Base-by-base conservation (phyloP, 2,888 invertebrate genomes). In the Plutella xylostella region DNA sequence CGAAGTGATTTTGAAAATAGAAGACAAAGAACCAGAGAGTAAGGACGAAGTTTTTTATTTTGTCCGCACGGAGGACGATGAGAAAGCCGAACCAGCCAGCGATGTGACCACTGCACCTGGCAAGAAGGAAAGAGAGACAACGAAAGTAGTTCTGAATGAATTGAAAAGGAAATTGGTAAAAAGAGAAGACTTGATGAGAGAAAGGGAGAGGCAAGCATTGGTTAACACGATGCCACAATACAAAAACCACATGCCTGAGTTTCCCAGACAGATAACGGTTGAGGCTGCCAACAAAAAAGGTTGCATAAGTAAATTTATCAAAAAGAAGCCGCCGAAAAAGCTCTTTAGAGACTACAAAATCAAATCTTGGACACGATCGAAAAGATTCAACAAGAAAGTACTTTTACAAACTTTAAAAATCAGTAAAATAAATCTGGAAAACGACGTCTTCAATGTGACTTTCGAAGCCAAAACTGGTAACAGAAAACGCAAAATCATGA, bases 11-110 rank as follows among this genome's bases (percentile, higher is more conserved):
- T 58, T 73, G 38, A 68, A 60, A 59, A 74, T 84, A 43, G 77
- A 72, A 55, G 72, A 79, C 45, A 58, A 53, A 41, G 70, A 68
- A 21, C 74, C 72, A 40, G 76, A 73, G 51, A 57, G 66, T 15
- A 75, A 58, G 51, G 85, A 85, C 54, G 83, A 85, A 60, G 85
- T 85, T 40, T 85, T 78, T 55, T 85, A 78, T 60, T 80, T 68
- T 30, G 56, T 80, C 1, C 79, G 65, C 58, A 82, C 77, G 0
- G 82, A 82, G 1, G 80, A 79, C 1, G 76, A 77, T 49, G 62
- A 59, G 12, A 20, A 20, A 4, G 28, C 1, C 4, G 18, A 45
- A 1, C 55, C 64, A 3, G 63, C 62, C 0, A 67, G 57, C 3
- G 82, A 83, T 55, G 46, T 72, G 1, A 63, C 62, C 0, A 80